Evolutionary conservation across 2,797 vertebrate species (phyloP).

Genomic region (Cercopithecus petaurista): DNA sequence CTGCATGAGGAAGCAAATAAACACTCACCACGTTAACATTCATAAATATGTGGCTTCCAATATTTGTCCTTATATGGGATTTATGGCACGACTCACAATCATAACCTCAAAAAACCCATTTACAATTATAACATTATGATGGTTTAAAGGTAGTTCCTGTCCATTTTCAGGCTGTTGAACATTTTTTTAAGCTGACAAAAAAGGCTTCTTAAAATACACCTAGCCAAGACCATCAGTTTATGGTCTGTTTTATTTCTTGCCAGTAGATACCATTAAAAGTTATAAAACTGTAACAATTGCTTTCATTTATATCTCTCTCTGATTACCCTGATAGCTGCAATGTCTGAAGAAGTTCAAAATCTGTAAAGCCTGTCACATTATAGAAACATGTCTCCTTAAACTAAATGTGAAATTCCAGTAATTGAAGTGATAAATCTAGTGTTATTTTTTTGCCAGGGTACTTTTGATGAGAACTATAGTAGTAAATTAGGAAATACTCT

Average conservation of each 20-base stretch:
- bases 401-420: constrained; percentile 96
- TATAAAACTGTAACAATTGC: constrained; percentile 85
- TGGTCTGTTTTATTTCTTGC: constrained; percentile 83
- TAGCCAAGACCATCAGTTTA: constrained; percentile 82
- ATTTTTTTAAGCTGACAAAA: constrained; percentile 31
- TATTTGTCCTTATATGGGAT: not conserved
- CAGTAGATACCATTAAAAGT: constrained; percentile 84
- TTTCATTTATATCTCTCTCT: constrained; percentile 84
- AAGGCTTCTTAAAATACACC: constrained; percentile 75
- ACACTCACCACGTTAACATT: not conserved
- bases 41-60: not conserved
- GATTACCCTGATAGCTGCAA: constrained; percentile 89
- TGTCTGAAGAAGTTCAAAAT: constrained; percentile 91
- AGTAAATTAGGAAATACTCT: constrained; percentile 95
- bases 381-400: constrained; percentile 96
- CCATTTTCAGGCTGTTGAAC: constrained; percentile 56
- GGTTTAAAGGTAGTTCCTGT: constrained; percentile 58
- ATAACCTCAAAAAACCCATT: constrained; percentile 47
- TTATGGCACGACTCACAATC: not conserved
- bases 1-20: not conserved
- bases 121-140: constrained; percentile 59
- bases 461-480: constrained; percentile 92
- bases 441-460: constrained; percentile 88
- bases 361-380: constrained; percentile 94
- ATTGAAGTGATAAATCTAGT: constrained; percentile 95